Evolutionary conservation across 2,113 vertebrate species (phyloP).

Genomic region (Equus quagga): DNA sequence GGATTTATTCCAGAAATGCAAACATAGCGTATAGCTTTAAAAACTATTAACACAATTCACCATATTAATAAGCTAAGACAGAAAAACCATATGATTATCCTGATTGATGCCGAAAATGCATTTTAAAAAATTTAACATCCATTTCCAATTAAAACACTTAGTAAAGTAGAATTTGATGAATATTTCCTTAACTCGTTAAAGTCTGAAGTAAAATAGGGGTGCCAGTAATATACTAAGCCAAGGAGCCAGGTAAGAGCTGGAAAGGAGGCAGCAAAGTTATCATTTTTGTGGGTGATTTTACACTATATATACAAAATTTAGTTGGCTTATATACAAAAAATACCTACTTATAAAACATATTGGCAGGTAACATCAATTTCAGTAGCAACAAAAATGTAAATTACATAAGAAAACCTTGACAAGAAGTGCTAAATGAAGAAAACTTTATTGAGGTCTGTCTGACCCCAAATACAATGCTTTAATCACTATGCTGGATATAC

Average conservation of each 20-base stretch:
- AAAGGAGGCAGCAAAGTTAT: not conserved
- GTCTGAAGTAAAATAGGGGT: not conserved
- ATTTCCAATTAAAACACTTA: not conserved
- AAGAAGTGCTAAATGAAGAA: not conserved
- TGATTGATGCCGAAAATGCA: not conserved
- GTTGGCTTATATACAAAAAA: not conserved
- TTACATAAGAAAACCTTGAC: not conserved
- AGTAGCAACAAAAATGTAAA: not conserved
- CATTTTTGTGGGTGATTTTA: not conserved
- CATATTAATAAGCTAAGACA: not conserved
- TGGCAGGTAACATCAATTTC: not conserved
- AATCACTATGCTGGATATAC: not conserved
- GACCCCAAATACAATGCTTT: not conserved
- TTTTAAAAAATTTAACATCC: constrained; percentile 27
- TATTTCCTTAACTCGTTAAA: not conserved
- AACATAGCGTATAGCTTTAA: not conserved
- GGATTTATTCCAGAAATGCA: constrained; percentile 31
- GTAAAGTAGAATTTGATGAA: not conserved
- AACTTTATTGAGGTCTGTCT: not conserved
- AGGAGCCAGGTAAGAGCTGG: not conserved
- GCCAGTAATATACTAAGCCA: not conserved
- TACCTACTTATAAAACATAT: not conserved
- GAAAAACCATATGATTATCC: not conserved
- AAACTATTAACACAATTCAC: not conserved
- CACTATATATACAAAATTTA: not conserved